These are phyloP conservation scores for Tenthredo notha DNA, from an alignment of 2,888 invertebrate species.

Conservation along the genomic window DNA sequence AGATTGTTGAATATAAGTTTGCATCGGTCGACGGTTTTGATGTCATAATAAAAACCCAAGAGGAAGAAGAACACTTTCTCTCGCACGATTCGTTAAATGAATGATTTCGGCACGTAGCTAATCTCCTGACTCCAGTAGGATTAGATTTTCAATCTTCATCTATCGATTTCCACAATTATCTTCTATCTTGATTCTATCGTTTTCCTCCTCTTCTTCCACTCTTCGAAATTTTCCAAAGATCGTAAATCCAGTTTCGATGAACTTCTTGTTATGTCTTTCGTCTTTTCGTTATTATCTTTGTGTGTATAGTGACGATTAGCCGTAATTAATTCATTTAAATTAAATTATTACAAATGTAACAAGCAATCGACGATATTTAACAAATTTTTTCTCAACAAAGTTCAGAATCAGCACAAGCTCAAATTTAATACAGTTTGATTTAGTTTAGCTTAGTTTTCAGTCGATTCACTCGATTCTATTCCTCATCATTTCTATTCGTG, in stretches of 20 bases:
- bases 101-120: constrained; percentile 1
- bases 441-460: not conserved
- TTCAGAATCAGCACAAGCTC: not conserved
- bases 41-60: not conserved
- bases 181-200: not conserved
- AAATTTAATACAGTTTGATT: not conserved
- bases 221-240: not conserved
- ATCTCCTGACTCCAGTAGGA: not conserved
- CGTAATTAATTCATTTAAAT: not conserved
- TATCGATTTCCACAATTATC: not conserved
- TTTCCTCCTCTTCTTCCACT: not conserved
- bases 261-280: not conserved
- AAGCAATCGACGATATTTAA: not conserved
- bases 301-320: not conserved
- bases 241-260: not conserved
- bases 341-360: not conserved
- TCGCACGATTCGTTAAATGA: not conserved
- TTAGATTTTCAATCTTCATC: constrained; percentile 8
- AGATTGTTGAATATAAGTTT: constrained; percentile 32
- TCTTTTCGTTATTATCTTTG: not conserved
- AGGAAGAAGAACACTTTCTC: not conserved
- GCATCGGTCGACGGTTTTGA: not conserved
- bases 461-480: not conserved
- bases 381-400: not conserved
- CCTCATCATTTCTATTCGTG: not conserved